Evolutionary conservation across 1,140 invertebrate species (phyloP).

Genomic region (Pomacea maculata): DNA sequence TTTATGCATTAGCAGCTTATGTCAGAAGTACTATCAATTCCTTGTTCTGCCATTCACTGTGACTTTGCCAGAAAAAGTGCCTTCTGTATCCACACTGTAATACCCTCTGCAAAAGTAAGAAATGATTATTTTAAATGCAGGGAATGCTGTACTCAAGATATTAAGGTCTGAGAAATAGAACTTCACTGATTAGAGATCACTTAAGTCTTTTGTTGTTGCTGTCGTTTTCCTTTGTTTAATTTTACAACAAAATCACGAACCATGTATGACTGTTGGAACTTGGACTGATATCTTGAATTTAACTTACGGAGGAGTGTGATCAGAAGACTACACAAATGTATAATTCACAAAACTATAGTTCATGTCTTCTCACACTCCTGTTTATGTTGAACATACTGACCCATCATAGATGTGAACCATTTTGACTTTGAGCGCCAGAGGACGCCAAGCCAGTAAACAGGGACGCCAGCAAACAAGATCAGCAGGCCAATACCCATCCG

Average conservation of each 20-base stretch:
- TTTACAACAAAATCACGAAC: not conserved
- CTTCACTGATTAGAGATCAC: not conserved
- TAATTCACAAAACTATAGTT: too few species aligned
- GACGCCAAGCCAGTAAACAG: slow-evolving; percentile 67
- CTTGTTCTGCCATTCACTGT: not conserved
- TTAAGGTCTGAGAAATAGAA: not conserved
- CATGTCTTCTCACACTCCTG: not conserved
- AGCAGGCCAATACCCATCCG: slow-evolving; percentile 82
- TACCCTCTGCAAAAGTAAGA: slow-evolving; percentile 15
- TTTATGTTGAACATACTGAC: slow-evolving; percentile 22
- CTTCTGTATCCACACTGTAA: slow-evolving; percentile 20
- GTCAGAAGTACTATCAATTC: not conserved
- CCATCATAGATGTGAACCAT: slow-evolving; percentile 36
- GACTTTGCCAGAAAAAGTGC: slow-evolving; percentile 7
- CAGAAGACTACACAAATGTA: not conserved
- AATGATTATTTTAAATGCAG: not conserved
- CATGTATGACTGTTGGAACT: not conserved
- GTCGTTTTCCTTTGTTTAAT: not conserved
- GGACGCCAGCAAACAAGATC: slow-evolving; percentile 69
- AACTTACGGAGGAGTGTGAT: too few species aligned
- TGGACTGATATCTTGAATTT: not conserved
- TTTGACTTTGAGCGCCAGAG: slow-evolving; percentile 72
- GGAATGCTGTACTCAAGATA: not conserved
- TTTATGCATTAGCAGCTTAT: not conserved
- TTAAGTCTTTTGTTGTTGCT: too few species aligned